A percentile compares a stretch with the other conserved stretches of the same genome.
These are phyloP conservation scores for Phoenicopterus ruber DNA, from an alignment of 2,113 vertebrate genomes.

Conservation along the genomic window DNA sequence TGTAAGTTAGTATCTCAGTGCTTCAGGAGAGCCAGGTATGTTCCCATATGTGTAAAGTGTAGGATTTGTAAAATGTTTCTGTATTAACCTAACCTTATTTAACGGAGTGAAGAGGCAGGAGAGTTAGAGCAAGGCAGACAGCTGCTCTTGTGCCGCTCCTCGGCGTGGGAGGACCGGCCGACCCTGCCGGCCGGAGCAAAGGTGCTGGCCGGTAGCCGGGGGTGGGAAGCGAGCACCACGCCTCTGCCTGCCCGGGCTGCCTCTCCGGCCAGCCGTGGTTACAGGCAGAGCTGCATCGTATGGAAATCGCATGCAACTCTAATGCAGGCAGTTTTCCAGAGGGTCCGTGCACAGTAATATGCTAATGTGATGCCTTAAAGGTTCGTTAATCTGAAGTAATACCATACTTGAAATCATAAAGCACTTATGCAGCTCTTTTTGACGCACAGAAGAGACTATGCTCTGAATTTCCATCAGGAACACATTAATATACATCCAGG, in stretches of 20 bases:
- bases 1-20: background rate
- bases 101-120: background rate
- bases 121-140: accelerated
- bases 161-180: accelerated
- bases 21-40: background rate
- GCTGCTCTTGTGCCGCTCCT: background rate
- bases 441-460: background rate
- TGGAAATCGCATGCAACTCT: background rate
- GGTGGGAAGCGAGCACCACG: accelerated
- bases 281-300: background rate
- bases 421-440: background rate
- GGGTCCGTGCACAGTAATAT: background rate
- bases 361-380: background rate
- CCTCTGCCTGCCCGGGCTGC: background rate
- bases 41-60: background rate
- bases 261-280: accelerated
- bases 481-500: background rate
- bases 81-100: background rate
- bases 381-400: background rate
- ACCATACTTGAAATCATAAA: background rate
- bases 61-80: background rate
- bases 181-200: background rate
- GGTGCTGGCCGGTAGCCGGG: background rate
- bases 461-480: background rate
- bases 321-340: background rate